phyloP scores from a whole-genome alignment of 2,888 invertebrate genomes.

The Adineta ricciae region DNA sequence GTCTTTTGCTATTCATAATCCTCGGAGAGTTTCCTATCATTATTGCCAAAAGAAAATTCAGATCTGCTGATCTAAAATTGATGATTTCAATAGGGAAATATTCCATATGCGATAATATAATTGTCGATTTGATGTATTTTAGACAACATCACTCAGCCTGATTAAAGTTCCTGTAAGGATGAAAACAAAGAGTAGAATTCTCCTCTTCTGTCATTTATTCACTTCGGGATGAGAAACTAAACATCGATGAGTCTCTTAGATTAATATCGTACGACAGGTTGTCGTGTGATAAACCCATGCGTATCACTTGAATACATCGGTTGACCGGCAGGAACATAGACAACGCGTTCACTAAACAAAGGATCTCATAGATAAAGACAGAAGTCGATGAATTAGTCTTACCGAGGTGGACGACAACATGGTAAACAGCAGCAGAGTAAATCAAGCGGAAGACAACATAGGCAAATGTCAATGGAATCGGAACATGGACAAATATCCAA shows the following conservation, averaged over 20 bases:
- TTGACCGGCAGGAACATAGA: neutral
- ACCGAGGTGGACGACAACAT: neutral
- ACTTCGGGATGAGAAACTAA: no score
- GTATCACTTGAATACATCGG: neutral
- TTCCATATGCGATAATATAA: neutral
- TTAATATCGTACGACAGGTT: neutral
- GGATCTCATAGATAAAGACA: neutral
- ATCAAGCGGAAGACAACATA: neutral
- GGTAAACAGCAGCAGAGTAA: neutral
- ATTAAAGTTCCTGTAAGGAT: slow-evolving; percentile 57
- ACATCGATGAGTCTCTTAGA: no score
- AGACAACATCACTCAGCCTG: slow-evolving; percentile 81
- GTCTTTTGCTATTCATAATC: neutral
- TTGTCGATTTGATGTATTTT: neutral
- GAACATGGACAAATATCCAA: neutral
- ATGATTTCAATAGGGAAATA: neutral
- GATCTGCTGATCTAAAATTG: slow-evolving; percentile 50
- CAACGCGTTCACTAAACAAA: neutral
- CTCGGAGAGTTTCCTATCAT: neutral
- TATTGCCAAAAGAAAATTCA: slow-evolving; percentile 27
- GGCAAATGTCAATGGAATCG: neutral
- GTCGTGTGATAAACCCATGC: neutral
- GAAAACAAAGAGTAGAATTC: no score
- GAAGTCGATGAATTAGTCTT: neutral
- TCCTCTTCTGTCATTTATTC: no score